Percentiles rank a stretch among this genome's conserved stretches.
These are phyloP conservation scores for Altica lythri DNA, from an alignment of 2,888 invertebrate genomes.

Conservation along the genomic window DNA sequence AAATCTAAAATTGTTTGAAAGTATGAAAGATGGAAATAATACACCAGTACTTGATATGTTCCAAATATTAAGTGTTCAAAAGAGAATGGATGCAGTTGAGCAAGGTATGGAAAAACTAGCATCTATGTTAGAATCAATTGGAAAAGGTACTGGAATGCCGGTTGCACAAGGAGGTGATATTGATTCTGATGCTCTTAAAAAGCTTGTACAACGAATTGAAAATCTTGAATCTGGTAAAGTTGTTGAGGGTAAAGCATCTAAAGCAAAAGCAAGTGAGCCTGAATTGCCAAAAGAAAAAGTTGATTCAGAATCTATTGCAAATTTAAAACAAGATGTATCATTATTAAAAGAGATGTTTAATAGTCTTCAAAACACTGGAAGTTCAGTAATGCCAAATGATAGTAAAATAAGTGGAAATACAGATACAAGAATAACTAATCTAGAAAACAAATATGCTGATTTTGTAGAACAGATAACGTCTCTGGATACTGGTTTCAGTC, in stretches of 20 bases:
- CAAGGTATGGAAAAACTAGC: constrained; percentile 66
- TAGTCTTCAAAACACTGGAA: not conserved
- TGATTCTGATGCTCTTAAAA: not conserved
- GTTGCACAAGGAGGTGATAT: not conserved
- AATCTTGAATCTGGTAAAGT: not conserved
- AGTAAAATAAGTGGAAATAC: constrained; percentile 18
- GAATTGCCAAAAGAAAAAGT: not conserved
- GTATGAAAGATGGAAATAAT: constrained; percentile 44
- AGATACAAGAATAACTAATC: constrained; percentile 28
- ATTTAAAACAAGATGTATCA: constrained; percentile 6
- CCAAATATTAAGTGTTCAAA: constrained; percentile 66
- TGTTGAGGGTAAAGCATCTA: not conserved
- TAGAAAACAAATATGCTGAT: constrained; percentile 46
- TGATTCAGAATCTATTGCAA: not conserved
- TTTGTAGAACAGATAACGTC: constrained; percentile 47
- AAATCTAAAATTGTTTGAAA: constrained; percentile 56
- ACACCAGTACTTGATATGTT: constrained; percentile 64
- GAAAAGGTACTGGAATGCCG: constrained; percentile 46
- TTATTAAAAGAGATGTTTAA: not conserved
- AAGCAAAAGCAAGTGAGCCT: not conserved
- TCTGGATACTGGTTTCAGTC: constrained; percentile 51
- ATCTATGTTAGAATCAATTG: constrained; percentile 64
- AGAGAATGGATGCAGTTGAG: constrained; percentile 69
- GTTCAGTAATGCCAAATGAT: too few relatives aligned
- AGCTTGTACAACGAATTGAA: constrained; percentile 2